Base-by-base conservation (phyloP, 2,797 vertebrate genomes). In the Novumbra hubbsi region DNA sequence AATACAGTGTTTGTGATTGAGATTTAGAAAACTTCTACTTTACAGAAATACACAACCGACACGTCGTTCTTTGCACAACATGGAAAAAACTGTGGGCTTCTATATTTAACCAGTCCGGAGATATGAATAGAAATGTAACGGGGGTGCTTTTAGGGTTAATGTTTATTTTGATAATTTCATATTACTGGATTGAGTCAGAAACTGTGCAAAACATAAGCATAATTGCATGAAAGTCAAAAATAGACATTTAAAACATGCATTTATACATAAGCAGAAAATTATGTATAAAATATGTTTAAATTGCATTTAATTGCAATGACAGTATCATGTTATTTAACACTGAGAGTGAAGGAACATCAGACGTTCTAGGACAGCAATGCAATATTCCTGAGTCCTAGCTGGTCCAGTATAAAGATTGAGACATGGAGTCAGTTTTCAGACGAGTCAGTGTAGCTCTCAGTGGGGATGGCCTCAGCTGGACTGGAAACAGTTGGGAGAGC, bases 241-340 rank as follows among this genome's bases (percentile, higher is more conserved):
- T 4, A 60, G 55, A 60, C 21, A 60, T 60, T 12, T 77, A 76
- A 82, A 76, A 82, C 78, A 70, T 4, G 30, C 0, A 32, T 34
- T 7, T 12, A 34, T 27, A 28, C 7, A 28, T 16, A 49, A 21
- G 48, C 17, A 24, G 9, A 68, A 24, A 24, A 5, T 14, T 28
- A 16, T 27, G 12, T 24, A 30, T 11, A 16, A 64, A 28, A 64
- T 30, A 15, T 6, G 62, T 28, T 32, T 63, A 9, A 32, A 63
- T 3, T 55, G 52, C 19, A 11, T 57, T 24, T 7, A 30, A 64
- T 24, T 30, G 28, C 63, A 19, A 32, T 32, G 30, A 19, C 63
- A 32, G 5, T 17, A 2, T 30, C 28, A 30, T 65, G 30, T 7
- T 3, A 38, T 38, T 32, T 30, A 65, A 65, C 63, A 34, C 30